These are phyloP conservation scores for Tipula helvola DNA, from an alignment of 2,888 invertebrate genomes.

Conservation along the genomic window DNA sequence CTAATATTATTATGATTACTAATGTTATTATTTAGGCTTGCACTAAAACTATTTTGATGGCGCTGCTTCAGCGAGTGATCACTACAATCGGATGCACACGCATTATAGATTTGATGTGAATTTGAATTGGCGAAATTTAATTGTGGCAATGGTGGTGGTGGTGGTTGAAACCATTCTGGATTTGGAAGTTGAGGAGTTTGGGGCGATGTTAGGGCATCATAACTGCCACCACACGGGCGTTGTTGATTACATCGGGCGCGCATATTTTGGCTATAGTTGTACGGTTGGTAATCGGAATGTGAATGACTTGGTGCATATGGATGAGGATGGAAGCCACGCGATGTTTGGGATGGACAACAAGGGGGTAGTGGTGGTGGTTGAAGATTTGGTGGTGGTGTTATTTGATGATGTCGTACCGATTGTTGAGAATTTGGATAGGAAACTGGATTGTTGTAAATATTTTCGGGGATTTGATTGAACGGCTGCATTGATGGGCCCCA, in stretches of 20 bases:
- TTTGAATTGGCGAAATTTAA: slow-evolving; percentile 17
- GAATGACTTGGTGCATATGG: slow-evolving; percentile 33
- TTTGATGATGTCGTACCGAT: slow-evolving; percentile 32
- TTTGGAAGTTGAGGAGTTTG: slow-evolving; percentile 28
- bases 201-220: slow-evolving; percentile 33
- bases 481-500: slow-evolving; percentile 30
- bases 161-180: slow-evolving; percentile 33
- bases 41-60: slow-evolving; percentile 20
- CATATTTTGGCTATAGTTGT: slow-evolving; percentile 20
- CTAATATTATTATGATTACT: slow-evolving; percentile 11
- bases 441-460: slow-evolving; percentile 33
- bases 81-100: slow-evolving; percentile 37
- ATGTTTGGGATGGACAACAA: slow-evolving; percentile 10
- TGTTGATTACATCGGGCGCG: slow-evolving; percentile 15
- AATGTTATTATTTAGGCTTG: slow-evolving; percentile 18
- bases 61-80: slow-evolving; percentile 27
- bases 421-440: slow-evolving; percentile 22
- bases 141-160: slow-evolving; percentile 17
- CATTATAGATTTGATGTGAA: slow-evolving; percentile 30
- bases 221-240: slow-evolving; percentile 28
- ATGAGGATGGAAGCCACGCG: slow-evolving; percentile 27
- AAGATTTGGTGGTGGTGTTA: slow-evolving; percentile 31
- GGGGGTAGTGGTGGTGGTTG: slow-evolving; percentile 30
- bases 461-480: slow-evolving; percentile 24
- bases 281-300: slow-evolving; percentile 33